Conservation (phyloP, 1,140 invertebrate genomes). For the Drosophila albomicans region DNA sequence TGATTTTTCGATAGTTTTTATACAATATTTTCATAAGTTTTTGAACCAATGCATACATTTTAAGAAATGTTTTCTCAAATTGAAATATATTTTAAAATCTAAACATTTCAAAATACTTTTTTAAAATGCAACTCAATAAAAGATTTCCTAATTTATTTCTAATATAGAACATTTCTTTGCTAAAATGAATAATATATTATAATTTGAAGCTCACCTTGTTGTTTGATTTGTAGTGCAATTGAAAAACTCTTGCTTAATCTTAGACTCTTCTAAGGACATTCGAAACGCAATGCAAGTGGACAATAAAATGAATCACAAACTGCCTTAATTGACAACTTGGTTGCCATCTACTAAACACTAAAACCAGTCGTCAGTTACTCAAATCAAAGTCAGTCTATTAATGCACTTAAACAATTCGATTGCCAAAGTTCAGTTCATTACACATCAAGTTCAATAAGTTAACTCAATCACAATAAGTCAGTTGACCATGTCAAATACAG, state of each 20-base stretch:
- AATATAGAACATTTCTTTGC: too few relatives aligned
- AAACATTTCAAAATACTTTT: neutral
- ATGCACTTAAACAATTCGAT: slow-evolving; percentile 46
- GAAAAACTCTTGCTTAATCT: neutral
- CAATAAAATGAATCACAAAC: slow-evolving; percentile 28
- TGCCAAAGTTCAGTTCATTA: slow-evolving; percentile 36
- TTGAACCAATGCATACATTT: too few relatives aligned
- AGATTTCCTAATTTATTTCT: too few relatives aligned
- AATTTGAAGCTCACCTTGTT: slow-evolving; percentile 24
- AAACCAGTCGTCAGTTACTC: slow-evolving; percentile 12
- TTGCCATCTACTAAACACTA: slow-evolving; percentile 25
- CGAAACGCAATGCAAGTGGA: slow-evolving; percentile 5
- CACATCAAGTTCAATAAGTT: slow-evolving; percentile 47
- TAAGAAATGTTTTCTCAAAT: too few relatives aligned
- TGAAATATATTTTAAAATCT: neutral
- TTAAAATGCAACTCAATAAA: neutral
- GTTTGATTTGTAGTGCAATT: neutral
- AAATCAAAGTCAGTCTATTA: slow-evolving; percentile 45
- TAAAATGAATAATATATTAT: too few relatives aligned
- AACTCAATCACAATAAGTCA: slow-evolving; percentile 73
- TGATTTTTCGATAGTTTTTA: too few relatives aligned
- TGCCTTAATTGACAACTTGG: slow-evolving; percentile 30
- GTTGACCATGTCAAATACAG: slow-evolving; percentile 31
- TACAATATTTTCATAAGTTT: too few relatives aligned
- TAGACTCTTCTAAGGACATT: slow-evolving; percentile 7